phyloP scores from a whole-genome alignment of 2,888 invertebrate species.

The Polydrusus cervinus region DNA sequence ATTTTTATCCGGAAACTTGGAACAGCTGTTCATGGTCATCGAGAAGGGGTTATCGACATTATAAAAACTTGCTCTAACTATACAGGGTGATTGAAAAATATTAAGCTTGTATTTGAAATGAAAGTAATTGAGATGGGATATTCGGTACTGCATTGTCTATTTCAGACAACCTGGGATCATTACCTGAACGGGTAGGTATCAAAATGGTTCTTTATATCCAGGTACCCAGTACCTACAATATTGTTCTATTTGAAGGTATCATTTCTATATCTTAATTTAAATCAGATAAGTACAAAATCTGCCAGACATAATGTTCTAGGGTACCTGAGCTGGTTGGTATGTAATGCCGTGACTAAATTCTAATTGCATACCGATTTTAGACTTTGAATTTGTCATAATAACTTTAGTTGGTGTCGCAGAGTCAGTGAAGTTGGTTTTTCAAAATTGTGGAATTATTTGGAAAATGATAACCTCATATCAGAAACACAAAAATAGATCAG shows the following conservation, averaged over 20 bases:
- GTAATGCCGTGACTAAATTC: too few relatives aligned
- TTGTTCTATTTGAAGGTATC: background rate
- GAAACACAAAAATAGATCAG: background rate
- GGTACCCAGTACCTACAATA: background rate
- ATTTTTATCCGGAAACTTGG: conserved; percentile 32
- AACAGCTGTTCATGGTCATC: conserved; percentile 44
- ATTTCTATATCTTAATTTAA: background rate
- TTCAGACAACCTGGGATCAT: conserved; percentile 27
- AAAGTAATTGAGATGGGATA: conserved; percentile 41
- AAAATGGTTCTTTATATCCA: background rate
- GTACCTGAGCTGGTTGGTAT: too few relatives aligned
- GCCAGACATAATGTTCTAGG: too few relatives aligned
- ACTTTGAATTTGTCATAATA: background rate
- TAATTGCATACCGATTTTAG: too few relatives aligned
- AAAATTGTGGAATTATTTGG: background rate
- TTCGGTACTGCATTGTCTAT: conserved; percentile 32
- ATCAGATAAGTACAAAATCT: background rate
- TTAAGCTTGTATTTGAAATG: conserved; percentile 19
- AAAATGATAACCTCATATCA: background rate
- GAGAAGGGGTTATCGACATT: conserved; percentile 36
- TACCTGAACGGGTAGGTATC: conserved; percentile 39
- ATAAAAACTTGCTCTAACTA: conserved; percentile 18
- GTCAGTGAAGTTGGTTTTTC: too few relatives aligned
- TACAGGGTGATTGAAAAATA: conserved; percentile 7
- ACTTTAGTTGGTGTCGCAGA: background rate